A percentile compares a stretch with the other conserved stretches of the same genome.
phyloP scores from a whole-genome alignment of 2,888 invertebrate genomes.

The Andrena bicolor region DNA sequence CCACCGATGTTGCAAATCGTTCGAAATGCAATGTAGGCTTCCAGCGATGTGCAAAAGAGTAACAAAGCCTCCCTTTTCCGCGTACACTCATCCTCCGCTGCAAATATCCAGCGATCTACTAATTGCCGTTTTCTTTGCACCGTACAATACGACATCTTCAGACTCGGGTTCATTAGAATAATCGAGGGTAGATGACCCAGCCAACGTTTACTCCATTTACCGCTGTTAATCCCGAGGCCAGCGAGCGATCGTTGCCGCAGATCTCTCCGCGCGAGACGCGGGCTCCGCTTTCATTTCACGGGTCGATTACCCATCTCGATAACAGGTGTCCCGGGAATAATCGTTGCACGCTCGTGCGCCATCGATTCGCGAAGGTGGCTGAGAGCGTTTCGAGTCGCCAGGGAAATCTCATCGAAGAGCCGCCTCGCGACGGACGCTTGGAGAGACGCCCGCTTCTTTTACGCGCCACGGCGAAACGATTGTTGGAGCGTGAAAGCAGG shows the following conservation, averaged over 20 bases:
- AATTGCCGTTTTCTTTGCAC: too few relatives aligned
- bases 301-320: not conserved
- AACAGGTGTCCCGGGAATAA: slow-evolving; percentile 31
- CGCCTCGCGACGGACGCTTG: not conserved
- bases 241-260: not conserved
- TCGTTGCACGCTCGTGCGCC: not conserved
- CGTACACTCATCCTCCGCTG: too few relatives aligned
- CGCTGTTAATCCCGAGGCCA: not conserved
- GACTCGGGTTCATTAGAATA: too few relatives aligned
- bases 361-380: not conserved
- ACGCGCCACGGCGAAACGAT: slow-evolving; percentile 58
- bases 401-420: not conserved
- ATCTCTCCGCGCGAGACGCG: not conserved
- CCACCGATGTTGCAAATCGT: too few relatives aligned
- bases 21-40: too few relatives aligned
- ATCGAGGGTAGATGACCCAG: not conserved
- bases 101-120: too few relatives aligned
- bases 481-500: slow-evolving; percentile 80
- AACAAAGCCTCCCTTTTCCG: too few relatives aligned
- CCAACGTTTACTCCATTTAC: not conserved
- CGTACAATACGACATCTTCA: too few relatives aligned
- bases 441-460: slow-evolving; percentile 50
- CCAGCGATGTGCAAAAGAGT: too few relatives aligned
- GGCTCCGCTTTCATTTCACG: slow-evolving; percentile 10
- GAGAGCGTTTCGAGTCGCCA: not conserved